phyloP scores from a whole-genome alignment of 1,140 invertebrate genomes.

The Drosophila burlai region DNA sequence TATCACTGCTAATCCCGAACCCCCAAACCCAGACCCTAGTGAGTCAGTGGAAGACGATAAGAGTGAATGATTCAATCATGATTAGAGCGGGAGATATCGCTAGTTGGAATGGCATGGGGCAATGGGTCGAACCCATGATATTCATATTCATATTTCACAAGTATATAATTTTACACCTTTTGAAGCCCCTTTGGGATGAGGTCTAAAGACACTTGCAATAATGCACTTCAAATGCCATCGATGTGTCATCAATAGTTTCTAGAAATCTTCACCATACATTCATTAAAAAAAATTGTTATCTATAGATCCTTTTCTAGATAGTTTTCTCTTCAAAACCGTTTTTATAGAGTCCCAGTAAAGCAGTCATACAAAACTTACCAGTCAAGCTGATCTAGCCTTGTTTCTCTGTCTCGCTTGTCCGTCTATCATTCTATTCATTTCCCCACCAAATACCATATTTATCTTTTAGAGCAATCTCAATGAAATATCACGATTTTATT shows the following conservation, averaged over 20 bases:
- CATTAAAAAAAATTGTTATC: not conserved
- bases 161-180: not conserved
- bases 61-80: slow-evolving; percentile 31
- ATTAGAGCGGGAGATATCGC: slow-evolving; percentile 10
- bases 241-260: not conserved
- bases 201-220: too few relatives aligned
- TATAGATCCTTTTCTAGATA: not conserved
- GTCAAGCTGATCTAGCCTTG: not conserved
- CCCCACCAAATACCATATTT: not conserved
- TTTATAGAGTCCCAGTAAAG: not conserved
- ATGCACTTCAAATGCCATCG: not conserved
- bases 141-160: not conserved
- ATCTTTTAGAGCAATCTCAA: not conserved
- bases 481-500: too few relatives aligned
- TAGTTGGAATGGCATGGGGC: not conserved
- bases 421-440: not conserved
- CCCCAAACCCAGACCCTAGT: not conserved
- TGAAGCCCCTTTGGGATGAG: not conserved
- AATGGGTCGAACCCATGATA: slow-evolving; percentile 1
- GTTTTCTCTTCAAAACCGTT: not conserved
- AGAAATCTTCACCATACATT: not conserved
- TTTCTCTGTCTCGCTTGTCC: not conserved
- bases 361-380: too few relatives aligned
- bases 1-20: slow-evolving; percentile 23
- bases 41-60: slow-evolving; percentile 30